These are phyloP conservation scores for Deilephila elpenor DNA, from an alignment of 2,888 invertebrate species.

Conservation along the genomic window DNA sequence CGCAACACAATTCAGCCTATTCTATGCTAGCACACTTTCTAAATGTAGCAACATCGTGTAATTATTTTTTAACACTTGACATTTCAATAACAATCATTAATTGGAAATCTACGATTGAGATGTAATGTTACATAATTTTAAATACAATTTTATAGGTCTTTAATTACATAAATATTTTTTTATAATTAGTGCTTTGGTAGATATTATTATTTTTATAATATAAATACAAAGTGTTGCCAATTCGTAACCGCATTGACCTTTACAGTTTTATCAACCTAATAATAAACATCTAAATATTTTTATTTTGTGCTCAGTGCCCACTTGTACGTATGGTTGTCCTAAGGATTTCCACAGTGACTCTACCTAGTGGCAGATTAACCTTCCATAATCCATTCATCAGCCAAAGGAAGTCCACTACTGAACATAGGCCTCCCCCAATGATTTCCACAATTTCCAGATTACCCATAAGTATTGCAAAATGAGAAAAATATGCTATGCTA, in stretches of 20 bases:
- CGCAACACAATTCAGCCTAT: not conserved
- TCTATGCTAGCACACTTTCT: slow-evolving; percentile 1
- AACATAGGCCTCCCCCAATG: no score
- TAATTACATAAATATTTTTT: not conserved
- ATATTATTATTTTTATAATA: not conserved
- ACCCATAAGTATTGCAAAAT: no score
- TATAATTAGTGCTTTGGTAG: not conserved
- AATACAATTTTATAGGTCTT: not conserved
- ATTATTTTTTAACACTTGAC: not conserved
- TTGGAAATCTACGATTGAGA: not conserved
- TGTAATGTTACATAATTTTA: not conserved
- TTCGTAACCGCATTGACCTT: slow-evolving; percentile 1
- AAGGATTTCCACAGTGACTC: no score
- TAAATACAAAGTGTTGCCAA: not conserved
- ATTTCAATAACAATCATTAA: not conserved
- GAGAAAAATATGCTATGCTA: no score
- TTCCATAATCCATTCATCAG: no score
- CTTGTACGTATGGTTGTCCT: no score
- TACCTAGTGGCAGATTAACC: no score
- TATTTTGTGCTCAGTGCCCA: no score
- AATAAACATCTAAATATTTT: slow-evolving; percentile 1
- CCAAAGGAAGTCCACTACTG: no score
- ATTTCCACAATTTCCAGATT: no score
- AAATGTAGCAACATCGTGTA: not conserved
- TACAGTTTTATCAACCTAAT: not conserved